phyloP scores from a whole-genome alignment of 2,797 vertebrate species.

The Lepilemur ruficaudatus region DNA sequence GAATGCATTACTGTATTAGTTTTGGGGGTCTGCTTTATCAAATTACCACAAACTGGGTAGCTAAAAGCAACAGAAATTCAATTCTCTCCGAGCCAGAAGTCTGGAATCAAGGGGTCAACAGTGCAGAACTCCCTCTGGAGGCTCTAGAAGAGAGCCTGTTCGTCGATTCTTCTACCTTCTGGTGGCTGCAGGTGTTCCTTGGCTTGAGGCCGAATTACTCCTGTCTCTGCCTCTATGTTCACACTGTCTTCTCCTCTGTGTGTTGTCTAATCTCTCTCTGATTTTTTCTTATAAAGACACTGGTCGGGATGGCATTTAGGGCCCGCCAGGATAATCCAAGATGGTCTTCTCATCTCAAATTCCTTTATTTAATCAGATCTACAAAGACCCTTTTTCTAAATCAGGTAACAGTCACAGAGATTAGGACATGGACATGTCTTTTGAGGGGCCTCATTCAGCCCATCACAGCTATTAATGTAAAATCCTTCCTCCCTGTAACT shows the following conservation, averaged over 20 bases:
- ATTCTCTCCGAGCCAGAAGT: not conserved
- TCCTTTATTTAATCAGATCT: not conserved
- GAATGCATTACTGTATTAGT: not conserved
- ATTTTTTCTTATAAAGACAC: not conserved
- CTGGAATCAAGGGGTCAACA: not conserved
- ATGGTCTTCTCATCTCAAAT: not conserved
- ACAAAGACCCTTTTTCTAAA: not conserved
- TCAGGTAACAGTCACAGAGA: not conserved
- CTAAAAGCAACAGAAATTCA: not conserved
- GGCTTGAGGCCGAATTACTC: not conserved
- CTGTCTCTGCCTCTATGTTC: not conserved
- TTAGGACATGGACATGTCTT: not conserved
- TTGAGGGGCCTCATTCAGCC: not conserved
- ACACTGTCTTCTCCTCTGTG: not conserved
- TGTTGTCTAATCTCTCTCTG: not conserved
- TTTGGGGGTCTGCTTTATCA: not conserved
- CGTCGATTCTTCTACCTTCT: not conserved
- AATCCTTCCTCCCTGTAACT: not conserved
- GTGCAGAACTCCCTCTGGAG: not conserved
- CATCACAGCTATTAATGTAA: not conserved
- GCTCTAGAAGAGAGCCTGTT: not conserved
- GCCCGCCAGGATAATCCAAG: not conserved
- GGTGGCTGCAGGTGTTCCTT: not conserved
- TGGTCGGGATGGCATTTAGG: not conserved
- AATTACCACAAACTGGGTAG: not conserved